phyloP scores from a whole-genome alignment of 2,113 vertebrate genomes.

The Eublepharis macularius region DNA sequence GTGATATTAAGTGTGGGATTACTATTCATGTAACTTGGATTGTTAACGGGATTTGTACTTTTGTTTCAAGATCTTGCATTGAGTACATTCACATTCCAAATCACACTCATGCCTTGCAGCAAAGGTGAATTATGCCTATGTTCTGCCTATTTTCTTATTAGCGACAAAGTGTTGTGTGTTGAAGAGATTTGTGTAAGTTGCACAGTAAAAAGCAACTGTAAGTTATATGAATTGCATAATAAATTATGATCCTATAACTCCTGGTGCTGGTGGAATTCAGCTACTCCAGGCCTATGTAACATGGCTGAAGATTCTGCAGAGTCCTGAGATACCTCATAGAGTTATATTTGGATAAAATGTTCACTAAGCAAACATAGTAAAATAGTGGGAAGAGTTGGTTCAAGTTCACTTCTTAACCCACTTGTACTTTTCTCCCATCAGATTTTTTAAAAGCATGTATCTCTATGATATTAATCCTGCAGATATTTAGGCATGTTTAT shows the following conservation, averaged over 20 bases:
- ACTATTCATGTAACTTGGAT: not conserved
- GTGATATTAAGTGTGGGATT: not conserved
- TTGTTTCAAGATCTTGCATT: not conserved
- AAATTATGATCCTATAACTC: not conserved
- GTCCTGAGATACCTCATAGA: rapidly evolving
- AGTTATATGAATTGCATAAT: not conserved
- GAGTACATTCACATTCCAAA: rapidly evolving
- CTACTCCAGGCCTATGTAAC: not conserved
- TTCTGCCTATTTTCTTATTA: rapidly evolving
- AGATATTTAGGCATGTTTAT: not conserved
- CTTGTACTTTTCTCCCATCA: not conserved
- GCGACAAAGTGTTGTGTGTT: not conserved
- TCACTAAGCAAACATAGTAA: not conserved
- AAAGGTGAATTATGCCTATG: not conserved
- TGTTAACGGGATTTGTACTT: not conserved
- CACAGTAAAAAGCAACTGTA: not conserved
- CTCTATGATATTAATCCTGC: not conserved
- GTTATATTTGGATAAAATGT: not conserved
- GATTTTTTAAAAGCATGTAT: not conserved
- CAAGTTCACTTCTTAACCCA: rapidly evolving
- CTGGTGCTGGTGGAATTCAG: not conserved
- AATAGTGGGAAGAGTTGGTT: rapidly evolving
- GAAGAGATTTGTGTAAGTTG: not conserved
- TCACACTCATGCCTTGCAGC: rapidly evolving
- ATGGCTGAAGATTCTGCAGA: not conserved